Conservation (phyloP, 2,888 invertebrate species). For the Meganola albula region DNA sequence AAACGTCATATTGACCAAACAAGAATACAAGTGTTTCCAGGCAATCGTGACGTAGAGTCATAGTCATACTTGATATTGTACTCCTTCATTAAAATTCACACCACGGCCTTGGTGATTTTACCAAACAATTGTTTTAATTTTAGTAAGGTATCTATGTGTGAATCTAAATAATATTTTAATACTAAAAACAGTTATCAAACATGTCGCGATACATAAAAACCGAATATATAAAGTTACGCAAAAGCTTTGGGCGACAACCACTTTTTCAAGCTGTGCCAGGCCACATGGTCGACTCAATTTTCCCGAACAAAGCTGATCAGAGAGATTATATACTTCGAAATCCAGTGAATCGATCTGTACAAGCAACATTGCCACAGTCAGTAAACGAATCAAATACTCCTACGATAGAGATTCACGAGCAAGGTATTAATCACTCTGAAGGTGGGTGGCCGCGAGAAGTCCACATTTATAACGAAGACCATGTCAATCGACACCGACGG, state of each 20-base stretch:
- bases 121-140: constrained; percentile 18
- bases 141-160: too few relatives aligned
- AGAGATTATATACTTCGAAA: constrained; percentile 67
- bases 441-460: constrained; percentile 92
- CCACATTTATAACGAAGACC: constrained; percentile 81
- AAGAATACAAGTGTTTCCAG: constrained; percentile 61
- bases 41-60: constrained; percentile 36
- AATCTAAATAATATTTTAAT: constrained; percentile 2
- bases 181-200: constrained; percentile 14
- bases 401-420: constrained; percentile 74
- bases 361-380: constrained; percentile 64
- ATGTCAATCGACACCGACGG: constrained; percentile 83
- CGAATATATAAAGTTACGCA: constrained; percentile 68
- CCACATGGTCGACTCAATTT: constrained; percentile 59
- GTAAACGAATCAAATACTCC: constrained; percentile 79
- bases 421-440: constrained; percentile 85
- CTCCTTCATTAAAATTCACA: constrained; percentile 39
- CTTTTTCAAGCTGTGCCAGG: constrained; percentile 63
- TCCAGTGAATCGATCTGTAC: constrained; percentile 69
- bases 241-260: constrained; percentile 68
- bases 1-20: constrained; percentile 32
- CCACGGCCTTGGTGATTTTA: constrained; percentile 54
- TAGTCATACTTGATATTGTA: constrained; percentile 37
- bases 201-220: constrained; percentile 48
- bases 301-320: constrained; percentile 53